Evolutionary conservation across 2,888 invertebrate species (phyloP).

Genomic region (Caenorhabditis imperialis): DNA sequence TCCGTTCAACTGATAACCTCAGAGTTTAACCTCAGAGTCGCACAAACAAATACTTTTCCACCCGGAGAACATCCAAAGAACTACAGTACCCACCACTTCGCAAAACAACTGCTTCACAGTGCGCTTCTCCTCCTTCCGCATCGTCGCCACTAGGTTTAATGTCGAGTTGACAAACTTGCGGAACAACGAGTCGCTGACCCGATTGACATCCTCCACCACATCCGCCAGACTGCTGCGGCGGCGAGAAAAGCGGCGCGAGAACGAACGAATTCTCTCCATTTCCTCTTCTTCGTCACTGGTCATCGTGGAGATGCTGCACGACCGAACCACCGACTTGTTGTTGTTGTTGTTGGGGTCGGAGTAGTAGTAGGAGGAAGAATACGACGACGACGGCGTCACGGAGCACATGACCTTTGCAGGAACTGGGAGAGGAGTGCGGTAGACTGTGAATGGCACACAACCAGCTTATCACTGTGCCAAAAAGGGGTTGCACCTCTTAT

Average conservation of each 20-base stretch:
- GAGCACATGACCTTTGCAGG: constrained; percentile 15
- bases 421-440: constrained; percentile 8
- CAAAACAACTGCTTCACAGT: constrained; percentile 32
- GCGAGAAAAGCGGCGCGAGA: constrained; percentile 12
- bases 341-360: constrained; percentile 6
- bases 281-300: constrained; percentile 12
- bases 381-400: background rate
- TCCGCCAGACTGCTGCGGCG: constrained; percentile 27
- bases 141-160: constrained; percentile 14
- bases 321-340: constrained; percentile 1
- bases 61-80: no score
- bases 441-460: constrained; percentile 8
- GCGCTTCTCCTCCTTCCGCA: constrained; percentile 34
- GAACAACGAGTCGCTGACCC: constrained; percentile 37
- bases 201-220: constrained; percentile 22
- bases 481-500: constrained; percentile 16
- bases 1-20: no score
- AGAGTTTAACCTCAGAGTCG: no score
- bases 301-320: constrained; percentile 15
- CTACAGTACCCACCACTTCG: no score
- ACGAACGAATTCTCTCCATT: constrained; percentile 9
- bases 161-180: constrained; percentile 41
- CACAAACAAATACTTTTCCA: no score
- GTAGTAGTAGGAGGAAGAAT: background rate
- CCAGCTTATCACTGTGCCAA: constrained; percentile 22